phyloP scores from a whole-genome alignment of 2,888 invertebrate genomes.

The Drosophila merina region DNA sequence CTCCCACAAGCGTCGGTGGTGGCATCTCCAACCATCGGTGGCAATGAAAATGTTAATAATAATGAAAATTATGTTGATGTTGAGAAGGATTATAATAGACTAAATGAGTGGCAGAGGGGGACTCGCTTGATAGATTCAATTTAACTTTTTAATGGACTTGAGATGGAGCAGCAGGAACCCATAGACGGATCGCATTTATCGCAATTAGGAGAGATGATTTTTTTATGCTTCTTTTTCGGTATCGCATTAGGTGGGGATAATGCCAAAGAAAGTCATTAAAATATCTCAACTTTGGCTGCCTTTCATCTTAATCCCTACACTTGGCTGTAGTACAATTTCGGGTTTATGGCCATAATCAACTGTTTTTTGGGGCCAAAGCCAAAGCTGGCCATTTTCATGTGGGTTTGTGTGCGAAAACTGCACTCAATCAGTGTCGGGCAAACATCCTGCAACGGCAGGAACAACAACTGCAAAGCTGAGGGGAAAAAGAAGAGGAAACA shows the following conservation, averaged over 20 bases:
- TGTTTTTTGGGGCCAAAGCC: conserved; percentile 25
- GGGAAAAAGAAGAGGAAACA: conserved; percentile 29
- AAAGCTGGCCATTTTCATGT: conserved; percentile 12
- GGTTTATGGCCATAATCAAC: conserved; percentile 30
- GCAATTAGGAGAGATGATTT: conserved; percentile 29
- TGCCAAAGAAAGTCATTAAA: neutral
- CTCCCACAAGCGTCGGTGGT: neutral
- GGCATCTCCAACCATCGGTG: too few relatives aligned
- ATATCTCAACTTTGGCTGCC: neutral
- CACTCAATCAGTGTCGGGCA: conserved; percentile 56
- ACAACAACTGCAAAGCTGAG: conserved; percentile 13
- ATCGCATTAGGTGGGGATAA: conserved; percentile 2
- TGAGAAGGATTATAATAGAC: conserved; percentile 25
- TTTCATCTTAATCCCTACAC: neutral
- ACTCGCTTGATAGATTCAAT: conserved; percentile 53
- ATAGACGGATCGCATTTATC: conserved; percentile 21
- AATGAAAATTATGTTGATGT: conserved; percentile 29
- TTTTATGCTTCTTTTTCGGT: neutral
- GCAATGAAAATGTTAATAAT: conserved; percentile 17
- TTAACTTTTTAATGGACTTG: conserved; percentile 70
- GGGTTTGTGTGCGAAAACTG: conserved; percentile 29
- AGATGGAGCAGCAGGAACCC: conserved; percentile 22
- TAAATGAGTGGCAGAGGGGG: neutral
- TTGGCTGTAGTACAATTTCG: neutral
- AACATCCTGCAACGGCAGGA: conserved; percentile 36